Base-by-base conservation (phyloP, 2,888 invertebrate species). In the Spilosoma lubricipeda region DNA sequence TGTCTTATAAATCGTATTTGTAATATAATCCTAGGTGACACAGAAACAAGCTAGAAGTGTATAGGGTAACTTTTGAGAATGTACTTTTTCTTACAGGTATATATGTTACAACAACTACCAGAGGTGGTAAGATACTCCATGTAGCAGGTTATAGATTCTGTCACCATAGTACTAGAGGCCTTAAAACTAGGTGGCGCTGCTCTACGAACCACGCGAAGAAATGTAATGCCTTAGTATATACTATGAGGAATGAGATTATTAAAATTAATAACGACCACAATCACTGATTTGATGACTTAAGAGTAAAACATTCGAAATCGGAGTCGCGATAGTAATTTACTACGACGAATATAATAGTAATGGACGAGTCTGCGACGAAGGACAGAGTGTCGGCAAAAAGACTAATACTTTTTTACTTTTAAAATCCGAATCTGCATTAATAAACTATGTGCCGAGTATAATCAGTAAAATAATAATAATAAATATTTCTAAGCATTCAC, bases 121-220 rank as follows among this genome's bases (percentile, higher is more conserved):
- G 67, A 33, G 76, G 79, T 1, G 63, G 67, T 20, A 48, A 33
- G 3, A 69, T 52, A 33, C 36, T 56, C n/a, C n/a, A 56, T n/a
- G 56, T 69, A 33, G 68, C 68, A n/a, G 68, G 68, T 8, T 75
- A 70, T 39, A 69, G 23, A n/a, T 78, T 68, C 42, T 74, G 65
- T 23, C 68, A 52, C 0, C 77, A 72, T 15, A 42, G 59, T 2
- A 18, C 63, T 7, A 1, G 33, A 13, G 71, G 48, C 33, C 13
- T 67, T 15, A 80, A 71, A 33, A 77, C 67, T 0, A 67, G 80
- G 18, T 82, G 82, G 82, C 36, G 36, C n/a, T 80, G 82, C 56
- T 68, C 77, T 3, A 77, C 84, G 3, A 65, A 74, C 33, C 70
- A 78, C 20, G 23, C 9, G 2, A 74, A 39, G 48, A 70, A 72